Evolutionary conservation across 1,140 invertebrate species (phyloP).

Genomic region (Drosophila cardini): DNA sequence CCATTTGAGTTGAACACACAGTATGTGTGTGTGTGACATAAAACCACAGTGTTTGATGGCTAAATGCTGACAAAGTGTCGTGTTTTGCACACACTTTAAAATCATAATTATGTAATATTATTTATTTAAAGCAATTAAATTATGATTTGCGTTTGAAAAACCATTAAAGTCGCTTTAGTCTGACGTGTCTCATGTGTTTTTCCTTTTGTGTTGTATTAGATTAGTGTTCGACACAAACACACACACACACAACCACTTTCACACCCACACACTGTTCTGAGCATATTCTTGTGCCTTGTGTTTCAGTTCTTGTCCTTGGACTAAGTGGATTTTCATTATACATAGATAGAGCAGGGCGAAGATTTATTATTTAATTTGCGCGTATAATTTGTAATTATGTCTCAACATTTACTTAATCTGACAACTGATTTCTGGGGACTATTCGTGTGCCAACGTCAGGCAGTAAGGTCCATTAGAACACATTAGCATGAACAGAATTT

Average conservation of each 20-base stretch:
- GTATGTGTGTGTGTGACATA: neutral
- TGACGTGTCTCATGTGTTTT: neutral
- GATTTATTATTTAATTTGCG: slow-evolving; percentile 72
- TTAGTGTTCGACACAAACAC: slow-evolving; percentile 43
- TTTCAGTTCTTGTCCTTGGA: slow-evolving; percentile 19
- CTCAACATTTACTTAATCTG: slow-evolving; percentile 44
- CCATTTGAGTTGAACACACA: neutral
- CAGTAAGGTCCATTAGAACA: slow-evolving; percentile 25
- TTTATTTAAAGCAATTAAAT: slow-evolving; percentile 29
- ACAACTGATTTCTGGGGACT: slow-evolving; percentile 16
- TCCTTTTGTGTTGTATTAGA: slow-evolving; percentile 1
- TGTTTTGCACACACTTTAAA: neutral
- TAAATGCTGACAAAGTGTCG: neutral
- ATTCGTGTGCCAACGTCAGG: neutral
- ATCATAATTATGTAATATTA: slow-evolving; percentile 21
- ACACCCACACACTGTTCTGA: neutral
- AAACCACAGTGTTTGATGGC: slow-evolving; percentile 16
- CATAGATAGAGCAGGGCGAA: slow-evolving; percentile 49
- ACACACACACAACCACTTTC: neutral
- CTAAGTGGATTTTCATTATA: slow-evolving; percentile 69
- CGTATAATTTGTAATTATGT: slow-evolving; percentile 66
- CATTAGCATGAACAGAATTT: neutral
- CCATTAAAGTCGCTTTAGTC: slow-evolving; percentile 37
- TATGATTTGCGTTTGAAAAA: slow-evolving; percentile 18
- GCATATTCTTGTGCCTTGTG: slow-evolving; percentile 38